Percentiles rank a stretch among this genome's conserved stretches.
Conservation (phyloP, 92 coral and sea anemone species). For the Siderastrea siderea region DNA sequence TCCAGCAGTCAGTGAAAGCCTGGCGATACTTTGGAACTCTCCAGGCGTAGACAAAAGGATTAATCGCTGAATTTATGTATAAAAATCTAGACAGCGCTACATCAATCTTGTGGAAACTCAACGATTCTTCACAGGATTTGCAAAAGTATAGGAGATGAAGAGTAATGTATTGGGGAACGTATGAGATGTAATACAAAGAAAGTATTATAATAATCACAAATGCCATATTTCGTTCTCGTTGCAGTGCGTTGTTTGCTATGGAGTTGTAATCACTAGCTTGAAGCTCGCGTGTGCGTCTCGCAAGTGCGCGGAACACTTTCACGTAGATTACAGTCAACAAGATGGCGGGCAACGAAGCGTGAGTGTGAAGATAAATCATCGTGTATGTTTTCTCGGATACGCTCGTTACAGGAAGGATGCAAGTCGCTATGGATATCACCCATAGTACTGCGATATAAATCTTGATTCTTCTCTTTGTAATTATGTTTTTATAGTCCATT, state of each 20-base stretch:
- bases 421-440: conserved; percentile 47
- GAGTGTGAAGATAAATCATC: conserved; percentile 68
- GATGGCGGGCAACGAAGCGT: conserved; percentile 62
- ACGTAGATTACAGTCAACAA: conserved; percentile 54
- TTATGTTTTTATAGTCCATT: conserved; percentile 42
- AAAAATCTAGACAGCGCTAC: conserved; percentile 42
- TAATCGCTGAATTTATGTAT: conserved; percentile 43
- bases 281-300: conserved; percentile 44
- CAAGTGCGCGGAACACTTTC: conserved; percentile 50
- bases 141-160: conserved; percentile 45
- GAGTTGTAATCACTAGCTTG: conserved; percentile 17
- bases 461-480: conserved; percentile 47
- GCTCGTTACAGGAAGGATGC: conserved; percentile 61
- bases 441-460: conserved; percentile 45
- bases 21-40: conserved; percentile 55
- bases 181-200: conserved; percentile 45
- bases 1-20: conserved; percentile 45
- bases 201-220: conserved; percentile 32
- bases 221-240: conserved; percentile 29
- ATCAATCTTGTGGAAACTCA: conserved; percentile 43
- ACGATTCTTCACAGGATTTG: conserved; percentile 26
- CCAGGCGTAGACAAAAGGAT: conserved; percentile 53
- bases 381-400: conserved; percentile 44
- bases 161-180: conserved; percentile 45
- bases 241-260: conserved; percentile 12